These are phyloP conservation scores for Diprion similis DNA, from an alignment of 1,140 invertebrate genomes.

Conservation along the genomic window DNA sequence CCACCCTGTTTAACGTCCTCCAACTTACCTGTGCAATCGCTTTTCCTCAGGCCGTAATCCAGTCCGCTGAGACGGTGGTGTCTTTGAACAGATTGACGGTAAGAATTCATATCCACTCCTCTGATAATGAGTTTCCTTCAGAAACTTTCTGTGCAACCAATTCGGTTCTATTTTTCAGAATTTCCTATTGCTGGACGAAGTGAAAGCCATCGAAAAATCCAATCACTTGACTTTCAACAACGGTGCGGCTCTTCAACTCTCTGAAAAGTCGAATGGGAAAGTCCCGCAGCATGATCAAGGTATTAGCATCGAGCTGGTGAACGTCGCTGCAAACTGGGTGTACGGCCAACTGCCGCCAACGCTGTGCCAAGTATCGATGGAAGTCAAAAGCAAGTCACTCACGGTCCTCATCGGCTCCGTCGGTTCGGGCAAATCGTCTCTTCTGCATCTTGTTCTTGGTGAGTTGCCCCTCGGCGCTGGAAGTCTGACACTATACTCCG, in stretches of 20 bases:
- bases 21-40: conserved; percentile 71
- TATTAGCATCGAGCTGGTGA: conserved; percentile 7
- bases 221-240: too few relatives aligned
- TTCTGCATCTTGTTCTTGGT: conserved; percentile 75
- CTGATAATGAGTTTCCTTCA: background rate
- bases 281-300: background rate
- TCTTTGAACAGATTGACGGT: conserved; percentile 68
- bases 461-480: conserved; percentile 74
- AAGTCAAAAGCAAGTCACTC: conserved; percentile 70
- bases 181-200: too few relatives aligned
- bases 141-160: background rate
- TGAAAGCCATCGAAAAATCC: too few relatives aligned
- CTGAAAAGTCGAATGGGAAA: too few relatives aligned
- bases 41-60: conserved; percentile 76
- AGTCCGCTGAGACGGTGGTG: conserved; percentile 70
- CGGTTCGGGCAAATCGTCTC: conserved; percentile 80
- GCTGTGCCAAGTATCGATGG: conserved; percentile 69
- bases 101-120: background rate
- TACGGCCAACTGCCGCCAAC: conserved; percentile 49
- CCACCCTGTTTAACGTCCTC: conserved; percentile 74
- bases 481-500: conserved; percentile 50
- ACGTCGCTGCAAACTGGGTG: conserved; percentile 55
- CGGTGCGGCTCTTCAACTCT: too few relatives aligned
- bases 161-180: background rate
- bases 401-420: conserved; percentile 80